Base-by-base conservation (phyloP, 37 sponge, comb jelly and placozoan genomes). In the Halichondria panicea region DNA sequence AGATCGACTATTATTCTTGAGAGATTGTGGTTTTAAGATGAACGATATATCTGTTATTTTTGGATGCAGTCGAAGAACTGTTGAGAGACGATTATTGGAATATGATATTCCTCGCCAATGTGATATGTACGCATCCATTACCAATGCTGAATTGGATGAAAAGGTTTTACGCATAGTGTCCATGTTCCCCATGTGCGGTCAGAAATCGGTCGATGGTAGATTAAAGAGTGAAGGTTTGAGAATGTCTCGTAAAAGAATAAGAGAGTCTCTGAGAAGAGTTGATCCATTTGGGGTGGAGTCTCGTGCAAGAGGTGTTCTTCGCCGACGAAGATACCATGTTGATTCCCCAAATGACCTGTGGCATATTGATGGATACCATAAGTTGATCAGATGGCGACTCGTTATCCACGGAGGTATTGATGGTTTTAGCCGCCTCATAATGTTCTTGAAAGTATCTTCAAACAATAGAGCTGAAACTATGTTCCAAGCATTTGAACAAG, bases 351-450 rank as follows among this genome's bases (percentile, higher is more conserved):
- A 88, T 78, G 83, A 80, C 22, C 46, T 84, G 22, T 83, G 91
- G 91, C 85, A 89, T 52, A 54, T 89, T 12, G 91, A 89, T 72
- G 84, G 83, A 4, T 72, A 89, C 62, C 84, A 83, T 75, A 83
- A 78, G 64, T 42, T 89, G 30, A 81, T 89, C 22, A 43, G 89
- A 19, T 89, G 85, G 91, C 61, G 77, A 43, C 19, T 78, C 28
- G 79, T 89, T 4, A 72, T 84, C 22, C 89, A 89, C 66, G 89
- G 83, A 24, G 61, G 79, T 18, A 88, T 81, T 27, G 89, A 88
- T 77, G 83, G 89, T 43, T 89, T 43, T 72, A 89, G 75, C 60
- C 37, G 89, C 7, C 40, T 81, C 3, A 88, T 88, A 36, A 52
- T 62, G 12, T 84, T 64, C 64, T 80, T 89, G n/a, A 66, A 74